Base-by-base conservation (phyloP, 1,140 invertebrate species). In the Apis florea region DNA sequence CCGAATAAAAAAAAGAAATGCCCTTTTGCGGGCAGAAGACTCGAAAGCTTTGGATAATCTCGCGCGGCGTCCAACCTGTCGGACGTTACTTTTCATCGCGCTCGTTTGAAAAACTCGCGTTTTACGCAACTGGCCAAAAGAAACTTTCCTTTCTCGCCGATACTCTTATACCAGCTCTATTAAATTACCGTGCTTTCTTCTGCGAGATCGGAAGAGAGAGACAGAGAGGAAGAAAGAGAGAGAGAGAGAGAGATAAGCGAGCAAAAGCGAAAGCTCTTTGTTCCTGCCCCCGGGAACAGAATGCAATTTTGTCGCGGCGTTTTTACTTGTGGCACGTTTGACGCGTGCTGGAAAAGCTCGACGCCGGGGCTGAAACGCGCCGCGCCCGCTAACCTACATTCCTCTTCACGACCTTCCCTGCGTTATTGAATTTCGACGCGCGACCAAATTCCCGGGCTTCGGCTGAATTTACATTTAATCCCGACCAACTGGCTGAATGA, bases 391-490 rank as follows among this genome's bases (percentile, higher is more conserved):
- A 79, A 79, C 77, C 77, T 53, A 63, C 49, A 79, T 79, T 63
- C 51, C 56, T 11, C n/a, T 53, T 56, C 24, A 31, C 71, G 58
- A 74, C 40, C 61, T 74, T 49, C 69, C 31, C 78, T 49, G 69
- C 69, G 64, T 79, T 79, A 79, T 79, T 64, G 69, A 79, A 79
- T 79, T 79, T 79, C 78, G 69, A 79, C 70, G 70, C 12, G n/a
- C 59, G 21, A 17, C 49, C 59, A 53, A 79, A 74, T 80, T 64
- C 70, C 51, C 59, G 31, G n/a, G 49, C 70, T 24, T 59, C 51
- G 51, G 19, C n/a, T 51, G 59, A 74, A 80, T 80, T 80, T 66
- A 80, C 70, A 80, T 80, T 80, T 80, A 73, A 64, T 73, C 64
- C 59, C 47, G n/a, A 17, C 61, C 53, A 54, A 70, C 31, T 40